Conservation (phyloP, 2,797 vertebrate species). For the Molothrus ater region DNA sequence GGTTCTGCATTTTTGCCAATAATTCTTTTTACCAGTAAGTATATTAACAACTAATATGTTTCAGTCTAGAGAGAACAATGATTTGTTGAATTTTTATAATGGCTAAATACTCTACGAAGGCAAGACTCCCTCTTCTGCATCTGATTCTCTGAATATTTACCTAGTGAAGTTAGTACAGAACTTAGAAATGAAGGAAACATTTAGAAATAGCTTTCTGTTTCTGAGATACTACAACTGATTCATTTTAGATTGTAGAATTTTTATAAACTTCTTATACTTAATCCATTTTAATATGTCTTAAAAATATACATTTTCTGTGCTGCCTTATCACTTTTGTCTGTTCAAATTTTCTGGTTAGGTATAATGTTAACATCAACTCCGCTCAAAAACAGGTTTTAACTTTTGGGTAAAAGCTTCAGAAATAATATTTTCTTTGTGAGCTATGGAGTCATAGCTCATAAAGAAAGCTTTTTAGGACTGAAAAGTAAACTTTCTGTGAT, state of each 20-base stretch:
- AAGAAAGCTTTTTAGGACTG: slow-evolving; percentile 16
- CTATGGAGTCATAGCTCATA: neutral
- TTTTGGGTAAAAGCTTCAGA: slow-evolving; percentile 50
- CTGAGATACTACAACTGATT: slow-evolving; percentile 27
- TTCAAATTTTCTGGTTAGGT: slow-evolving; percentile 53
- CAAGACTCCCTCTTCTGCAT: neutral
- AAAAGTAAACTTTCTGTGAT: slow-evolving; percentile 11
- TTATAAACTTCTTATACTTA: slow-evolving; percentile 31
- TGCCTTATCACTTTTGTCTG: slow-evolving; percentile 26
- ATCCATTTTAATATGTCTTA: slow-evolving; percentile 51
- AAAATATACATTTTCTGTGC: slow-evolving; percentile 18
- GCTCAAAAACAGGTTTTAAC: slow-evolving; percentile 50
- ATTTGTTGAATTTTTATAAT: neutral
- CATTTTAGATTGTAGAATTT: slow-evolving; percentile 41
- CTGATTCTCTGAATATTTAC: slow-evolving; percentile 10
- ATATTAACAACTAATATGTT: neutral
- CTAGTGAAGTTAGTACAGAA: neutral
- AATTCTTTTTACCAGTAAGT: neutral
- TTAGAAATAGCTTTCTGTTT: slow-evolving; percentile 36
- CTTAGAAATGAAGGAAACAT: neutral
- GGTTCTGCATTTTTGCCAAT: neutral
- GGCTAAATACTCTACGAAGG: neutral
- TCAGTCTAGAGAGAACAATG: neutral
- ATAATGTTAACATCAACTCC: slow-evolving; percentile 40
- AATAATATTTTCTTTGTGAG: slow-evolving; percentile 42